A percentile compares a stretch with the other conserved stretches of the same genome.
Evolutionary conservation across 92 coral and sea anemone genomes (phyloP).

Genomic region (Scolanthus callimorphus): DNA sequence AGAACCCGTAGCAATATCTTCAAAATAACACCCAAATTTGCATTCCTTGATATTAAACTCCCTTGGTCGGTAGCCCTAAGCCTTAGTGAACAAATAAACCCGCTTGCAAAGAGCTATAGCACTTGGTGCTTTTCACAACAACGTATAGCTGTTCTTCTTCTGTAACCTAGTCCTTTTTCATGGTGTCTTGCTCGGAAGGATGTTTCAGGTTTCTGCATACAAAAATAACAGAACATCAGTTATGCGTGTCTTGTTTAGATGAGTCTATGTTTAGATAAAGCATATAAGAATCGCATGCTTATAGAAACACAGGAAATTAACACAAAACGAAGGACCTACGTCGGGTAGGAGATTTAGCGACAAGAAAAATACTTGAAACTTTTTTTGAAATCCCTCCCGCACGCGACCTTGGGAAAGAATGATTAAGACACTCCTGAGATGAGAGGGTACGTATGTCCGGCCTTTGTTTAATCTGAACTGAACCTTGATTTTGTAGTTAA

Average conservation of each 20-base stretch:
- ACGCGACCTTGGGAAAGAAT: neutral
- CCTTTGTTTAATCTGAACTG: neutral
- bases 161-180: neutral
- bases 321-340: neutral
- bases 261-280: neutral
- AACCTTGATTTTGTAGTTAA: neutral
- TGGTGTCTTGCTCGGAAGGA: no score
- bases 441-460: neutral
- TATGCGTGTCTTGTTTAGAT: slow-evolving; percentile 3
- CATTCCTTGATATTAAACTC: neutral
- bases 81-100: neutral
- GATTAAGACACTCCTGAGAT: neutral
- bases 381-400: neutral
- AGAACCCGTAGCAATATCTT: neutral
- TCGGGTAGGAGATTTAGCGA: no score
- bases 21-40: neutral
- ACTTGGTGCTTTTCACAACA: no score
- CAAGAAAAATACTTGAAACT: neutral
- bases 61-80: neutral
- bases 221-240: slow-evolving; percentile 1
- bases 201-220: no score
- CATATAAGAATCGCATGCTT: neutral
- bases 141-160: neutral
- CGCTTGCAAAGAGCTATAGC: no score
- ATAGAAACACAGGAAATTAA: slow-evolving; percentile 4